Base-by-base conservation (phyloP, 2,888 invertebrate genomes). In the Spisula solida region DNA sequence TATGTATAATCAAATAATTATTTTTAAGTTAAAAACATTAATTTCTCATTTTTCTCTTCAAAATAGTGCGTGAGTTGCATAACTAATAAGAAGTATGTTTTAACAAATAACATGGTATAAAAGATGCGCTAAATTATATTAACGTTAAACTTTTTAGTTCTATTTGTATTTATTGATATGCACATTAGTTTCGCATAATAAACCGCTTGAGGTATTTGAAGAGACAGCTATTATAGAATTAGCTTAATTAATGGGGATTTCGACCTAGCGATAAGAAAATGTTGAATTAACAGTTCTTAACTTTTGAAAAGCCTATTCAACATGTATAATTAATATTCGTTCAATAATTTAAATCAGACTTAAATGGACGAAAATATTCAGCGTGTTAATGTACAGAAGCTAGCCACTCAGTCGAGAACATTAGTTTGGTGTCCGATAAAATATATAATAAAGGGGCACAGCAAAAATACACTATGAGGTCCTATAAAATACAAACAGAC, bases 341-440 rank as follows among this genome's bases (percentile, higher is more conserved):
- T 75, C 31, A 34, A 31, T 31, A 34, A 16, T 16, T 75, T 31
- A 31, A 75, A 34, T 75, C 14, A 14, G 75, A 16, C 31, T 75
- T 31, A 75, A 75, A 31, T 75, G 75, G 75, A 31, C 75, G 18
- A 75, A 31, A 18, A 34, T 75, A 75, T 31, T 75, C 75, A 34
- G 75, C 5, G 2, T 16, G 34, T 75, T 1, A 31, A 31, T 75
- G 34, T 34, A 31, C 18, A 31, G 10, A 25, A 75, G 25, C 18
- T 25, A 75, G 60, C 25, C 75, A 34, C 34, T 10, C 31, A 75
- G 75, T 34, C 75, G 16, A 75, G 34, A 75, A 75, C 31, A 12
- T 75, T 16, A 34, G 18, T 31, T 31, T 31, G 16, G 25, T 75
- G 75, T 75, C 60, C 60, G 60, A 66, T 66, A 25, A 51, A 66